Evolutionary conservation across 2,113 vertebrate genomes (phyloP), one percentile per base, ranked within the genome.

Genomic region (Motacilla alba): DNA sequence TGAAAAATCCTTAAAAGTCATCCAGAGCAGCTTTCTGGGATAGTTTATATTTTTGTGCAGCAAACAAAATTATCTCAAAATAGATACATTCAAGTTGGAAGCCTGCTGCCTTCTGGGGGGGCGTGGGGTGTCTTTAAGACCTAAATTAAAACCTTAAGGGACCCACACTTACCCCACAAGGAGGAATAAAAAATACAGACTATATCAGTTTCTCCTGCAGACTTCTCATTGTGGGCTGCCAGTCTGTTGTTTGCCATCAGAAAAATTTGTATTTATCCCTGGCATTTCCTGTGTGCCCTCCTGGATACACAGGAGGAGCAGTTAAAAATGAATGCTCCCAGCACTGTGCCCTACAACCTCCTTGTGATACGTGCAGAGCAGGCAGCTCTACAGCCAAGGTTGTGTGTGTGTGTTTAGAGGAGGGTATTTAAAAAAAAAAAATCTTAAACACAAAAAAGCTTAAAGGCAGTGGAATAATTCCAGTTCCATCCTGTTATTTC

Each of bases 301-400:
- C 77, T 55, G 24, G 70, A 50, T 22, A 15, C 50, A 64, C 10
- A 52, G 60, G 73, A 79, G 46, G 39, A 23, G 11, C 11, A 22
- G 43, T 47, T 70, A 53, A 33, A 83, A 72, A 41, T 27, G 56
- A 84, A 67, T 8, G 24, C 31, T 76, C 30, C 37, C 53, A 62
- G 56, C 52, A 7, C 17, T 31, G 41, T 33, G 56, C 56, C 56
- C 41, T 35, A 2, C 37, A 24, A 4, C 30, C 6, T 70, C 13
- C 0, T 31, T 21, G 1, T 0, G 0, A 15, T 24, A 5, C 43
- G 50, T 10, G 6, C 13, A 6, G 24, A 53, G 60, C 41, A 2
- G 7, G 62, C 2, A 46, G 33, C 3, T 23, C n/a, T 37, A 15
- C n/a, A 58, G 33, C 67, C 24, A 43, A 68, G 21, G n/a, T 6